A percentile compares a stretch with the other conserved stretches of the same genome.
Conservation (phyloP, 2,888 invertebrate genomes). For the Anticlea derivata region DNA sequence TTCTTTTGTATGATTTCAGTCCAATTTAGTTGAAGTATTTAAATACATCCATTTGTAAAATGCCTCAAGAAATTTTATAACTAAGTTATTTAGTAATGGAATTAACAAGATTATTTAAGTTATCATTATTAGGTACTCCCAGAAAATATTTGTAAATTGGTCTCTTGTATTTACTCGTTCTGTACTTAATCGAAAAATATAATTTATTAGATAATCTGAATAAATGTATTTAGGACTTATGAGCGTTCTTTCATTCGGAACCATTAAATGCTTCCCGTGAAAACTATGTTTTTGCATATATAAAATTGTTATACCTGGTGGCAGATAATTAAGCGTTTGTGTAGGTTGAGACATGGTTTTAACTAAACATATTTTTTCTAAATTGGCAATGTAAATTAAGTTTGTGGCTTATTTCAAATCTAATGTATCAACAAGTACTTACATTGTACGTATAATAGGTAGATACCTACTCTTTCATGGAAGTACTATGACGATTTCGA, state of each 20-base stretch:
- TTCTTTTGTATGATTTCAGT: background rate
- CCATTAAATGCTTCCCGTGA: slow-evolving; percentile 25
- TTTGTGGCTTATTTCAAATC: no score
- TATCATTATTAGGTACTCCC: no score
- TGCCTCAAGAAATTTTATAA: background rate
- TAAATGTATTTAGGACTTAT: no score
- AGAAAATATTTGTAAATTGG: no score
- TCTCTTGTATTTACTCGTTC: background rate
- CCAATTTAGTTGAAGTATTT: background rate
- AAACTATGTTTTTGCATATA: slow-evolving; percentile 5
- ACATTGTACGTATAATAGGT: no score
- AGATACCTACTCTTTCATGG: background rate
- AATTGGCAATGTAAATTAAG: no score
- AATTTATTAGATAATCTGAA: background rate
- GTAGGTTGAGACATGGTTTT: no score
- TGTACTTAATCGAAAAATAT: background rate
- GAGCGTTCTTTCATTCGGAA: slow-evolving; percentile 10
- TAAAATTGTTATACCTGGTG: background rate
- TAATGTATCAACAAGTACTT: no score
- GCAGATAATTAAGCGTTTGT: background rate
- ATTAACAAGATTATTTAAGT: background rate
- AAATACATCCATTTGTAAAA: background rate
- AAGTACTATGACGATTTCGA: background rate
- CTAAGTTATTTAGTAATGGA: background rate
- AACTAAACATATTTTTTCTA: no score